Evolutionary conservation across 1,140 invertebrate genomes (phyloP), one percentile per base, ranked within the genome.

Genomic region (Ceratoteleas bidentatus): DNA sequence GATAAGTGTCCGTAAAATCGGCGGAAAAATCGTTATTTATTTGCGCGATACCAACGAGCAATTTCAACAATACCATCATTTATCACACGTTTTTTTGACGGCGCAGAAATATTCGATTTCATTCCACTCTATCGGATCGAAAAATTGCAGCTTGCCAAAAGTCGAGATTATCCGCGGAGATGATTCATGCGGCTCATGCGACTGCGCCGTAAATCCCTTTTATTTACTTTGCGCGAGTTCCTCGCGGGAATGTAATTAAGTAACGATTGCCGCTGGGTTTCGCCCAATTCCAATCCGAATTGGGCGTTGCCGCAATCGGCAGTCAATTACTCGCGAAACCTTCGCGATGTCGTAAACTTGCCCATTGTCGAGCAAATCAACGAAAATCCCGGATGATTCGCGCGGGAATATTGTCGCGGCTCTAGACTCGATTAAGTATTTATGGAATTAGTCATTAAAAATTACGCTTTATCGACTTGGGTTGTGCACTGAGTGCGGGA

Each of bases 401-500:
- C 52, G 52, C 15, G 64, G 57, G 47, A 62, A 74, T 83, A 66
- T 74, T 62, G 52, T 50, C 49, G 60, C 53, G 77, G 72, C 77
- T 81, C 84, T 85, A 85, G 76, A 82, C 54, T 72, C 84, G 75
- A 72, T 89, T 78, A 88, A 88, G 84, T 84, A 88, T 89, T 83
- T 79, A 87, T 82, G 79, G 75, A 86, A 87, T 88, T 87, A 81
- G 87, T 89, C 86, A 85, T 88, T 86, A 86, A 64, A 76, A 88
- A 87, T 86, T 85, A 81, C 74, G 52, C 65, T 76, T 74, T 68
- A 77, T 64, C 80, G 61, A 83, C 50, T 76, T 83, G 53, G 52
- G 57, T 47, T 56, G 14, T n/a, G 24, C 14, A 65, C 77, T 56
- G 53, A 60, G 50, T 57, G 49, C 70, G 68, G 81, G 52, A 33